Conservation (phyloP, 2,888 invertebrate genomes). For the Carcina quercana region DNA sequence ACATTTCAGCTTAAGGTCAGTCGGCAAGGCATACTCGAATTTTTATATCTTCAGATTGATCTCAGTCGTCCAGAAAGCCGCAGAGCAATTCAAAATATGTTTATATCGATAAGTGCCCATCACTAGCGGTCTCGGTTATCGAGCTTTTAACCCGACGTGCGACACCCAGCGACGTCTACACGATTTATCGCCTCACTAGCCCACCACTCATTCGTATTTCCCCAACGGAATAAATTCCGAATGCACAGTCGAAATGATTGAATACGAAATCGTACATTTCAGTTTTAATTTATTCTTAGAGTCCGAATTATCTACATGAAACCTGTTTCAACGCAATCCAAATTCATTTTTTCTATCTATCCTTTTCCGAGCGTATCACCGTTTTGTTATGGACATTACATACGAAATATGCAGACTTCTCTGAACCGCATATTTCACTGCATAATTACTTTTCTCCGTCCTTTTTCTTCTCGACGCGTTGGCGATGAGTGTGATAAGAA, state of each 20-base stretch:
- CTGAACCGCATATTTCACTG: constrained; percentile 19
- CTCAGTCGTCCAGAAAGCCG: no score
- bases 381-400: no score
- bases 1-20: no score
- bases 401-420: neutral
- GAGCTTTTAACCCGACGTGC: constrained; percentile 72
- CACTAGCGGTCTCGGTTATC: constrained; percentile 69
- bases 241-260: constrained; percentile 59
- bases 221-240: constrained; percentile 59
- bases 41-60: no score
- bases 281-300: neutral
- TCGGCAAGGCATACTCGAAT: no score
- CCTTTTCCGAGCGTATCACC: no score
- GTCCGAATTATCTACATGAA: no score
- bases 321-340: no score
- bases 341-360: no score
- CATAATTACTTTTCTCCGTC: constrained; percentile 30
- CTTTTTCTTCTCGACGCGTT: constrained; percentile 26
- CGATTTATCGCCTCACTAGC: constrained; percentile 70
- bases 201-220: constrained; percentile 69
- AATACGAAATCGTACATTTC: constrained; percentile 28
- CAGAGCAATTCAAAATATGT: neutral
- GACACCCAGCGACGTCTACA: constrained; percentile 68
- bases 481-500: constrained; percentile 25
- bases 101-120: no score